phyloP scores from a whole-genome alignment of 2,797 vertebrate genomes.

The Graptemys geographica region DNA sequence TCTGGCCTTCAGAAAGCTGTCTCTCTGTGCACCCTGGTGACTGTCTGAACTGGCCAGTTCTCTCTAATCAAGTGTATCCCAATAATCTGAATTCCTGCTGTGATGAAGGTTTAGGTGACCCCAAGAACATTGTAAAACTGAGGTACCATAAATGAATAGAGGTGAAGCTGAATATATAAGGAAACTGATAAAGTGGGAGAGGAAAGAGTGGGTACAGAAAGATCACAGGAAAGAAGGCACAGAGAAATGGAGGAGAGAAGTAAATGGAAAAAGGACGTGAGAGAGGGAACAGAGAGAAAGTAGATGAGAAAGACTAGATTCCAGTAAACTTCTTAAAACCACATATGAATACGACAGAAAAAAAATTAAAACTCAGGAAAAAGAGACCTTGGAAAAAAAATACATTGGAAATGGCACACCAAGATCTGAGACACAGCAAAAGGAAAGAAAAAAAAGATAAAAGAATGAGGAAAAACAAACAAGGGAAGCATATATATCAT shows the following conservation, averaged over 20 bases:
- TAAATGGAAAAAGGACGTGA: conserved; percentile 12
- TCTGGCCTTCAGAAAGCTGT: neutral
- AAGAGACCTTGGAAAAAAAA: neutral
- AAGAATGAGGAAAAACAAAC: neutral
- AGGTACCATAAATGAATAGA: neutral
- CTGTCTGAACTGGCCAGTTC: neutral
- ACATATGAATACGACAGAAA: neutral
- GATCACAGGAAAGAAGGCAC: neutral
- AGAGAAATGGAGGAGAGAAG: neutral
- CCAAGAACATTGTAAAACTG: neutral
- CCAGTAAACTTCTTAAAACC: neutral
- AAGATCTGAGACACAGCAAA: neutral
- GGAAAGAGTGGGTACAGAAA: neutral
- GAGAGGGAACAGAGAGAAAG: neutral
- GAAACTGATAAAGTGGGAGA: neutral
- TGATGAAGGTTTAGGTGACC: neutral
- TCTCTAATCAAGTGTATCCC: rapidly evolving
- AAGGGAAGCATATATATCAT: neutral
- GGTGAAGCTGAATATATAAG: neutral
- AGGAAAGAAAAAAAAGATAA: neutral
- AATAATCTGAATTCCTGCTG: neutral
- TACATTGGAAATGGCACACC: neutral
- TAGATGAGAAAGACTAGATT: neutral
- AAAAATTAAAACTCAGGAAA: neutral
- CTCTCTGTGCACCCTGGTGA: neutral